Evolutionary conservation across 2,113 vertebrate genomes (phyloP).

Genomic region (Hippoglossus stenolepis): DNA sequence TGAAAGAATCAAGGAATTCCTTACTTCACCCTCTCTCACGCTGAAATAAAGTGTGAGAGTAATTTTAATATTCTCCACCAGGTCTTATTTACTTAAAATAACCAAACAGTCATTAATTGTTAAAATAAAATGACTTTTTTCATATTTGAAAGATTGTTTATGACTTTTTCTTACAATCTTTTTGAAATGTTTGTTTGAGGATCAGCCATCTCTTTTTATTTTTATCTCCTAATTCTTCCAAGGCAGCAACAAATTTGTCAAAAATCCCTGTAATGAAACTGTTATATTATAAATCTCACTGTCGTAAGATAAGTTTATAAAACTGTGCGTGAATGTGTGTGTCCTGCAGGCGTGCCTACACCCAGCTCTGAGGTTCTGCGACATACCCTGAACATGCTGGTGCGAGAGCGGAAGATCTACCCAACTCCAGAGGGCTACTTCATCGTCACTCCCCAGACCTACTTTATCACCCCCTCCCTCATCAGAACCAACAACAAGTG

Average conservation of each 20-base stretch:
- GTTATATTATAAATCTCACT: background rate
- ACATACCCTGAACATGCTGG: constrained; percentile 97
- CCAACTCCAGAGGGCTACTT: constrained; percentile 98
- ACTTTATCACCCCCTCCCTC: constrained; percentile 98
- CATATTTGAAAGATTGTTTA: background rate
- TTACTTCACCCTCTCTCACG: too few species aligned
- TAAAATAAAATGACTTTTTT: too few species aligned
- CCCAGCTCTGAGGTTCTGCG: constrained; percentile 97
- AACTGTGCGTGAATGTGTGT: constrained; percentile 9
- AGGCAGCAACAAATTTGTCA: background rate
- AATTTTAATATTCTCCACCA: too few species aligned
- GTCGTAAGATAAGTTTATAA: background rate
- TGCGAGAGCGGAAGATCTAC: constrained; percentile 98
- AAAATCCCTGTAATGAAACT: background rate
- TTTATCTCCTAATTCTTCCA: background rate
- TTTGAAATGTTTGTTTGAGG: too few species aligned
- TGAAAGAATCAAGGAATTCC: too few species aligned
- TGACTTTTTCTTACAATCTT: background rate
- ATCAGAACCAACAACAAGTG: constrained; percentile 89
- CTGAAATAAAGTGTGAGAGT: too few species aligned
- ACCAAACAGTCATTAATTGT: too few species aligned
- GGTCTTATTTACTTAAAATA: too few species aligned
- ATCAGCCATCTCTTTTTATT: background rate
- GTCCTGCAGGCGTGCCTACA: constrained; percentile 91
- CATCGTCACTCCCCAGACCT: constrained; percentile 98